Evolutionary conservation across 2,797 vertebrate genomes (phyloP), one percentile per base, ranked within the genome.

Genomic region (Molossus alvarezi): DNA sequence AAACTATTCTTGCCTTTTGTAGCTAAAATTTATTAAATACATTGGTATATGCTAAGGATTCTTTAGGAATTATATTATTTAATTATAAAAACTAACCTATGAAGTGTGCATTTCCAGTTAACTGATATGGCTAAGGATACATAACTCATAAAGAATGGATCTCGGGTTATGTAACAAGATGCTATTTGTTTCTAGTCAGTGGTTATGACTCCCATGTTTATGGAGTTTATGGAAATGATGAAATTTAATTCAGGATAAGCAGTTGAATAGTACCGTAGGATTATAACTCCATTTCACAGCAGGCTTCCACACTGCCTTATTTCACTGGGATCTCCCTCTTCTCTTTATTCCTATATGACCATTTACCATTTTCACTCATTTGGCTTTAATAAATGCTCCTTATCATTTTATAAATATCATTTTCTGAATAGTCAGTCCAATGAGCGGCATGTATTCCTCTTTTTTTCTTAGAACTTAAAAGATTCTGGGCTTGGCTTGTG

Each of bases 21-120:
- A 72, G 14, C 41, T 84, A 84, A 64, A 0, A 3, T 94, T 89
- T 81, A 85, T 72, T 84, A n/a, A 92, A 71, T 25, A 65, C 15
- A n/a, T 92, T 73, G 23, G 4, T 20, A 33, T 81, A 6, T 69
- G 37, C 15, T 80, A 72, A 15, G 5, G 29, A 13, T 77, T 17
- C 82, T 94, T 80, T 69, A 69, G 73, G 11, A 86, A 77, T 62
- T 88, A 45, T 8, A 14, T 48, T 20, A 55, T 82, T 76, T 81
- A 88, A 58, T 53, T 92, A 4, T 69, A 45, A 82, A 71, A 65
- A 67, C 17, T 82, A 55, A 58, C 2, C 33, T 37, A 23, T 64
- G 23, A 67, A 20, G 5, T 83, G 2, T 13, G 8, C 9, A 6
- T 64, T 73, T 91, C 62, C 65, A 14, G 0, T 75, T 88, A 72